These are phyloP conservation scores for Limonius californicus DNA, from an alignment of 1,140 invertebrate species.

Conservation along the genomic window DNA sequence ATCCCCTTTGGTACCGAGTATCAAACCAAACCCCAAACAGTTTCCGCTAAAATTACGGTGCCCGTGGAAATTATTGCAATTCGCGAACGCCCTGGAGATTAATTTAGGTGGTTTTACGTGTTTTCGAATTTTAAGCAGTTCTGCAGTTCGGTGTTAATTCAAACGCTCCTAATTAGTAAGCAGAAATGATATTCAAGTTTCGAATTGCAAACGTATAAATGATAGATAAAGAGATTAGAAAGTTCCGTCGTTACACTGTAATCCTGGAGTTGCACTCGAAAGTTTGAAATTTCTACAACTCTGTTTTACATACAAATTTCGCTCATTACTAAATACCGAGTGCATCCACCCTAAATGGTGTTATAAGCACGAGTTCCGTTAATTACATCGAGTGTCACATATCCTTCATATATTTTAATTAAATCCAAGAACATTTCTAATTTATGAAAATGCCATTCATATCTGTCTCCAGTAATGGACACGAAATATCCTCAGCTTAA, in stretches of 20 bases:
- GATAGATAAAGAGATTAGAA: not conserved
- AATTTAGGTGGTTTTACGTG: not conserved
- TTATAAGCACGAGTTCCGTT: not conserved
- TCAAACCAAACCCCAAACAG: too few relatives aligned
- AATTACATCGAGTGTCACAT: constrained; percentile 1
- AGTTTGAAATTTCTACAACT: constrained; percentile 3
- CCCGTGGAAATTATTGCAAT: not conserved
- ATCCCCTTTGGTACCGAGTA: not conserved
- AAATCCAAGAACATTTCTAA: not conserved
- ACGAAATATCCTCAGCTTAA: not conserved
- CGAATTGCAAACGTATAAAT: not conserved
- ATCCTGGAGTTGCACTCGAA: constrained; percentile 5
- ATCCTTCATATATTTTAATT: not conserved
- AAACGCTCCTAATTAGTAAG: not conserved
- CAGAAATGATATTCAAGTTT: not conserved
- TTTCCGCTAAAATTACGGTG: too few relatives aligned
- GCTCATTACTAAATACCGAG: constrained; percentile 5
- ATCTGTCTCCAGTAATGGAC: too few relatives aligned
- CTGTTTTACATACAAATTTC: constrained; percentile 18
- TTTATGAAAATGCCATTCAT: too few relatives aligned
- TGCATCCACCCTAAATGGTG: not conserved
- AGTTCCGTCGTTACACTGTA: not conserved
- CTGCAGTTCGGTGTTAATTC: not conserved
- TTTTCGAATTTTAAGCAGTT: too few relatives aligned
- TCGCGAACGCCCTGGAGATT: not conserved